Conservation (phyloP, 2,888 invertebrate species). For the Rhyacophila evoluta region DNA sequence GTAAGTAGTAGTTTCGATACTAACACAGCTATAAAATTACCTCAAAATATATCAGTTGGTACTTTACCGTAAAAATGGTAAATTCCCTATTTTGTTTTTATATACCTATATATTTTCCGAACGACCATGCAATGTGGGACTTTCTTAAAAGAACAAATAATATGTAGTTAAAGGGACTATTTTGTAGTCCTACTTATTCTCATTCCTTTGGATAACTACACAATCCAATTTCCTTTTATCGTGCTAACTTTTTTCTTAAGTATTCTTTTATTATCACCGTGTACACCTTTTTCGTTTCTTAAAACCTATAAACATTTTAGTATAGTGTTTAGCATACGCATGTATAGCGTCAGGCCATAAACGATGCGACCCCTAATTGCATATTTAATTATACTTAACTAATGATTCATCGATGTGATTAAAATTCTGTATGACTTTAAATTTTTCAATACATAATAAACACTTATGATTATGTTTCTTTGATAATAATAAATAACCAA, state of each 20-base stretch:
- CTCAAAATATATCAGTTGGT: too few relatives aligned
- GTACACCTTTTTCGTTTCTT: slow-evolving; percentile 14
- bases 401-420: too few relatives aligned
- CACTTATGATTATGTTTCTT: too few relatives aligned
- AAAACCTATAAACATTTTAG: slow-evolving; percentile 24
- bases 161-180: slow-evolving; percentile 17
- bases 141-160: slow-evolving; percentile 16
- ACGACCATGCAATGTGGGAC: neutral
- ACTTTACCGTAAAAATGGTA: too few relatives aligned
- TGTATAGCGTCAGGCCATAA: neutral
- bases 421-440: too few relatives aligned
- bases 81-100: too few relatives aligned
- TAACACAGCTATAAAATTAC: too few relatives aligned
- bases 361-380: neutral
- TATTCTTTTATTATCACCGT: slow-evolving; percentile 17
- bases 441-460: too few relatives aligned
- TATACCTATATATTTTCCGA: neutral
- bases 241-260: slow-evolving; percentile 17
- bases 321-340: slow-evolving; percentile 11
- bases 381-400: too few relatives aligned
- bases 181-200: slow-evolving; percentile 17
- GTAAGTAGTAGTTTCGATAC: too few relatives aligned
- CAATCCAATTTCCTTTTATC: slow-evolving; percentile 22
- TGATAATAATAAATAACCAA: too few relatives aligned
- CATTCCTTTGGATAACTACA: slow-evolving; percentile 18